Evolutionary conservation across 2,113 vertebrate genomes (phyloP), one percentile per base, ranked within the genome.

Genomic region (Lampris incognitus): DNA sequence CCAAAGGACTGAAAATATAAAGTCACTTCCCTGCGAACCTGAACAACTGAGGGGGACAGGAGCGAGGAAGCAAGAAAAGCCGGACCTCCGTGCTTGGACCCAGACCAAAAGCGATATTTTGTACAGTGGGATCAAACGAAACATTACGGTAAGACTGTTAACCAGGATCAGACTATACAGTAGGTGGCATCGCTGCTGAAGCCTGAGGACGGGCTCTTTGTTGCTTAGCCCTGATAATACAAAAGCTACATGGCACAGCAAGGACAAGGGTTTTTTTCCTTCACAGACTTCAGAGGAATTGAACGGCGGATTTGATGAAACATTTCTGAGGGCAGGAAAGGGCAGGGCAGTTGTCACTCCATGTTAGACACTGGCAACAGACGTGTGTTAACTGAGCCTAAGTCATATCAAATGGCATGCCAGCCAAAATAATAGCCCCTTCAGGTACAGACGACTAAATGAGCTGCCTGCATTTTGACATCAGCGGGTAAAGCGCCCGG

Each of bases 321-420:
- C 24, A 24, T 4, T 36, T 42, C 6, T 13, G 41, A 10, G 56
- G 40, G 36, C 11, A 37, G 13, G 83, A 87, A 60, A 68, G 4
- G 52, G 55, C 64, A 74, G 69, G 82, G 82, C 83, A 86, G 73
- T 86, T 87, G 76, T 89, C 86, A 80, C 76, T 85, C 79, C 65
- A 50, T 10, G 13, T 90, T 86, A 88, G 51, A 75, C 24, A 66
- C 56, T 60, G 69, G 72, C 63, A 72, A 76, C 68, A 76, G 79
- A 76, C 76, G 69, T 77, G 78, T 79, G 87, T 87, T 80, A 49
- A 80, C 72, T 70, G 44, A 74, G 76, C 74, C 70, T 9, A 79
- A 70, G 68, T 72, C 79, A 82, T 55, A 49, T 66, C 24, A 44
- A 51, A 73, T 71, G 72, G 59, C 65, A 73, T 0, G 41, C 72